Conservation (phyloP, 1,140 invertebrate genomes). For the Scaptomyza montana region DNA sequence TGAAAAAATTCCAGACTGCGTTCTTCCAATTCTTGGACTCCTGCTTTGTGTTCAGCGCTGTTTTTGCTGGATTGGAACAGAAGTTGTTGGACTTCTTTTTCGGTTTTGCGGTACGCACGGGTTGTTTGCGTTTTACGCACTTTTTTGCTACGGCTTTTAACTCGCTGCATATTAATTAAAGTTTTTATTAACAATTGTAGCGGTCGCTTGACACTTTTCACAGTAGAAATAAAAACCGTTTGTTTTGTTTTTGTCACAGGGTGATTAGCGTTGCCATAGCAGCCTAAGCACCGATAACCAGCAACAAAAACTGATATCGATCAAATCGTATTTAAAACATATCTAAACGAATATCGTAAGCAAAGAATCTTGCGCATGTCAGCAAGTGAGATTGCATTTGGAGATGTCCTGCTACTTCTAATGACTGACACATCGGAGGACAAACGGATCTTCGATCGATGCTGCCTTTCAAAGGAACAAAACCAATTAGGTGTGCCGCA, state of each 20-base stretch:
- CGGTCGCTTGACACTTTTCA: not conserved
- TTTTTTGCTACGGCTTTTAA: slow-evolving; percentile 36
- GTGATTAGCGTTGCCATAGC: slow-evolving; percentile 16
- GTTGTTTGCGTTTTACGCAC: slow-evolving; percentile 65
- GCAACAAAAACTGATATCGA: too few relatives aligned
- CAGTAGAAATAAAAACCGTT: slow-evolving; percentile 12
- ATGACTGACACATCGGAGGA: too few relatives aligned
- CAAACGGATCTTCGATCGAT: too few relatives aligned
- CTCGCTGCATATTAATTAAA: slow-evolving; percentile 4
- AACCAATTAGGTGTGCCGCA: too few relatives aligned
- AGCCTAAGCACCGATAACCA: not conserved
- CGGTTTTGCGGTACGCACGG: slow-evolving; percentile 55
- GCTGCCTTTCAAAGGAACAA: too few relatives aligned
- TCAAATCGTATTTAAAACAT: too few relatives aligned
- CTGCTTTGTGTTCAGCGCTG: not conserved
- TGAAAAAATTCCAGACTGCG: slow-evolving; percentile 60
- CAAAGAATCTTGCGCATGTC: too few relatives aligned
- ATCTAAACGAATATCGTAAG: too few relatives aligned
- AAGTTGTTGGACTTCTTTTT: slow-evolving; percentile 62
- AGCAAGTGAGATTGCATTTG: too few relatives aligned
- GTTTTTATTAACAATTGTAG: not conserved
- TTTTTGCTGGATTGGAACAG: slow-evolving; percentile 27
- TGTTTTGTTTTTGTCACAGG: slow-evolving; percentile 37
- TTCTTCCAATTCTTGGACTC: slow-evolving; percentile 28
- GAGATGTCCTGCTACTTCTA: too few relatives aligned